Percentiles rank a stretch among this genome's conserved stretches.
Conservation (phyloP, 2,888 invertebrate species). For the Nephrotoma appendiculata region DNA sequence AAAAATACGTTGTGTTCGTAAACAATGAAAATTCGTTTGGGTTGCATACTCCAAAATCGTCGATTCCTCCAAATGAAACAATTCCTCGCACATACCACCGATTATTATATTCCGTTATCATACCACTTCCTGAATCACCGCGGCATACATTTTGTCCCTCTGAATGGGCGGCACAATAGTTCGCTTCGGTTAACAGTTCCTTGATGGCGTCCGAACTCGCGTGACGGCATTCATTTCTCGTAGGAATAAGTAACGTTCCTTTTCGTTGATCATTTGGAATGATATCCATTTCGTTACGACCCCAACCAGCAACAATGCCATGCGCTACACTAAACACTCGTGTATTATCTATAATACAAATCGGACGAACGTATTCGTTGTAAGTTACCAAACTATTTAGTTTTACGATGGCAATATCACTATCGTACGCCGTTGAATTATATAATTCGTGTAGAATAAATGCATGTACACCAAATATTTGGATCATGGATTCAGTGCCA, state of each 20-base stretch:
- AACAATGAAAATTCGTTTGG: not conserved
- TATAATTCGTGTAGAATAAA: not conserved
- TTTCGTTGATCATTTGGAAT: not conserved
- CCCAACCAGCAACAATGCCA: not conserved
- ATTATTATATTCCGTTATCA: slow-evolving; percentile 20
- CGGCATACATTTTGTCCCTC: slow-evolving; percentile 27
- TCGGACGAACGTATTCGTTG: not conserved
- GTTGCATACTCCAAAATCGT: not conserved
- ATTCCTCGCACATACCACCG: slow-evolving; percentile 13
- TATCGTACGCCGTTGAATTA: not conserved
- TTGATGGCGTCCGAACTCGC: not conserved
- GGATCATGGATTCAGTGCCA: not conserved
- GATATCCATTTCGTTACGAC: not conserved
- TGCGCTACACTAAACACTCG: not conserved
- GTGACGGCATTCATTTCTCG: not conserved
- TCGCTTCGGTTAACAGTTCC: not conserved
- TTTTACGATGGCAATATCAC: not conserved
- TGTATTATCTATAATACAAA: not conserved
- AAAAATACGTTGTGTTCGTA: not conserved
- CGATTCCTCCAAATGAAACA: slow-evolving; percentile 8
- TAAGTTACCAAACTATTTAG: not conserved
- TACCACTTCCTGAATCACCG: slow-evolving; percentile 38
- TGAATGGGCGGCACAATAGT: not conserved
- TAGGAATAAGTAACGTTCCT: not conserved
- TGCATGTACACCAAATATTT: not conserved